Percentiles rank a stretch among this genome's conserved stretches.
Evolutionary conservation across 2,113 vertebrate genomes (phyloP).

Genomic region (Peromyscus maniculatus): DNA sequence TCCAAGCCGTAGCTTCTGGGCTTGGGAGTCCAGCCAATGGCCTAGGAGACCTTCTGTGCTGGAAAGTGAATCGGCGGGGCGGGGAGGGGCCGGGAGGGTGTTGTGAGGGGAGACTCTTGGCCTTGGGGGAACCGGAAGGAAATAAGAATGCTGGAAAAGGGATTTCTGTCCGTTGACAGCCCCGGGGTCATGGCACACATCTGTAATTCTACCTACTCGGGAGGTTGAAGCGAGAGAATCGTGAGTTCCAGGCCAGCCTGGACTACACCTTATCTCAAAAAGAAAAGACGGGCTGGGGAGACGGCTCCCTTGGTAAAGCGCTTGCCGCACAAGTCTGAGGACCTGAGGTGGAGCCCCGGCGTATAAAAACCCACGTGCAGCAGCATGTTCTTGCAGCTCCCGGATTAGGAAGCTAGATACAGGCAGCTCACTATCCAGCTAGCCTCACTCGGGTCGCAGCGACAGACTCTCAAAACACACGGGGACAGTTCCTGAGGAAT

Average conservation of each 20-base stretch:
- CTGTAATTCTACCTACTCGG: neutral
- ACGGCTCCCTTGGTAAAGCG: neutral
- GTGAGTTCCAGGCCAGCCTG: neutral
- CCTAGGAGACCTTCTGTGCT: constrained; percentile 75
- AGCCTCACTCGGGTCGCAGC: neutral
- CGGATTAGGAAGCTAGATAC: neutral
- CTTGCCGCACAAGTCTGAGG: neutral
- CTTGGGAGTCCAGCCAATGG: constrained; percentile 64
- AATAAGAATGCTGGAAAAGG: constrained; percentile 28
- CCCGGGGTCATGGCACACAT: neutral
- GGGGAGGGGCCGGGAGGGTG: neutral
- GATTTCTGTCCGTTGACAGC: neutral
- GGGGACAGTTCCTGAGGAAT: neutral
- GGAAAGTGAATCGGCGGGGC: constrained; percentile 1
- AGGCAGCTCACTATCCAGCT: neutral
- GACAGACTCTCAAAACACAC: neutral
- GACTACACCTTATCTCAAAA: neutral
- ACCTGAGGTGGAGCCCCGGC: neutral
- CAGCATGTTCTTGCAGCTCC: neutral
- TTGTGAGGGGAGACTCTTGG: neutral
- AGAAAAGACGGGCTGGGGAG: neutral
- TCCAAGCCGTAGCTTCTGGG: constrained; percentile 49
- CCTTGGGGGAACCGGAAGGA: constrained; percentile 14
- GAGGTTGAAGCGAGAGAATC: neutral
- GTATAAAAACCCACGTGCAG: neutral